Base-by-base conservation (phyloP, 37 sponge, comb jelly and placozoan species). In the Tethya wilhelma region DNA sequence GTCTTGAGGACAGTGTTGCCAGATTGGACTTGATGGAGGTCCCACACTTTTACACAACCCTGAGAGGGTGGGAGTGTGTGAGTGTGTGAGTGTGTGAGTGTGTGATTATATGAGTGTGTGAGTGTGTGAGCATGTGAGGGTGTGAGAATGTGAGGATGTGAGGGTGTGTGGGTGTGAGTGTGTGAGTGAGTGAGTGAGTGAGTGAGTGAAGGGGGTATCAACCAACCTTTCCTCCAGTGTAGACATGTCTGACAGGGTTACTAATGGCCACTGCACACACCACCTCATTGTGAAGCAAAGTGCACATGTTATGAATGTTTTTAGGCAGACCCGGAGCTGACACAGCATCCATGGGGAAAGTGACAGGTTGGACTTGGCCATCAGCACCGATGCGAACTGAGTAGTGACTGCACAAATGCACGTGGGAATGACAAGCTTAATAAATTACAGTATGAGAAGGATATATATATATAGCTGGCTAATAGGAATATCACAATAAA, bases 11-110 rank as follows among this genome's bases (percentile, higher is more conserved):
- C 36, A 17, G 38, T 32, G n/a, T 34, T 34, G 59, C 70, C 80
- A 22, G 62, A 56, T 43, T 59, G 67, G 31, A 40, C 78, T 3
- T 69, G 79, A 5, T 80, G 67, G 23, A 91, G 65, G 65, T 96
- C 94, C 97, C 97, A 96, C 79, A 96, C 91, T 64, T 96, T 96
- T 59, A 96, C 97, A 86, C 93, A 91, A 0, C 96, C 95, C 93
- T 93, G 74, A 6, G 25, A 12, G 11, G 17, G 2, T 26, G 2
- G 30, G 23, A 73, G 8, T 37, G 34, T 36, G 36, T 14, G 28
- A 34, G 53, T 49, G 9, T 49, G 53, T 49, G 53, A 49, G 9
- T 14, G 14, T 49, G 9, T 49, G 9, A 14, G n/a, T n/a, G n/a
- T n/a, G n/a, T n/a, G n/a, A n/a, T n/a, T n/a, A n/a, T n/a, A n/a